Base-by-base conservation (phyloP, 2,888 invertebrate species). In the Pandemis heparana region DNA sequence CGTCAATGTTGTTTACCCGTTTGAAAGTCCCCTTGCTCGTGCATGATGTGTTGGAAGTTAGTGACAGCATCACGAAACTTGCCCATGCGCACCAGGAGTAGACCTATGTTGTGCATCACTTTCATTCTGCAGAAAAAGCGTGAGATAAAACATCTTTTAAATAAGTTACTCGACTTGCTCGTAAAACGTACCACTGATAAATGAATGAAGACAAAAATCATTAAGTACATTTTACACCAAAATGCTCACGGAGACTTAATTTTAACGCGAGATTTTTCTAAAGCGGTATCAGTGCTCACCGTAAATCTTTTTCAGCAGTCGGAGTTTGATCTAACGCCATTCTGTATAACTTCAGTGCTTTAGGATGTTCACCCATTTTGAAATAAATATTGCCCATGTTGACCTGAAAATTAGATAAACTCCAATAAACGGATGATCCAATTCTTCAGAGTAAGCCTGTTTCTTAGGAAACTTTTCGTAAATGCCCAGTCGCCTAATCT, bases 301-400 rank as follows among this genome's bases (percentile, higher is more conserved):
- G 97, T 82, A 99, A 95, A 90, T 98, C 98, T 87, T 98, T 99
- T 85, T 99, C 98, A 70, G 97, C 97, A 53, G 97, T 97, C 0
- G 99, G 98, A 5, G 97, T 97, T 90, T 99, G 99, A 92, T 99
- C 99, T 77, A 99, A 95, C 0, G 99, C 99, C 99, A 99, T 99
- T 81, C 99, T 96, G 87, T 99, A 99, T 95, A 99, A 97, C 94
- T 99, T 99, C 74, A 99, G 96, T 0, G 99, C 99, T 92, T 99
- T 98, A 14, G 97, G 97, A 85, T 97, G 98, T 83, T 98, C 96
- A 78, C 98, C 98, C 95, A 99, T 97, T 92, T 97, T 98, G 83
- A 98, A 98, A 90, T 99, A 98, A 82, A 99, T 98, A 87, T 99
- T 99, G 1, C 99, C 99, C 97, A 99, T 99, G 89, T 99, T 99